Base-by-base conservation (phyloP, 2,797 vertebrate genomes). In the Schizothorax lantsangensis region DNA sequence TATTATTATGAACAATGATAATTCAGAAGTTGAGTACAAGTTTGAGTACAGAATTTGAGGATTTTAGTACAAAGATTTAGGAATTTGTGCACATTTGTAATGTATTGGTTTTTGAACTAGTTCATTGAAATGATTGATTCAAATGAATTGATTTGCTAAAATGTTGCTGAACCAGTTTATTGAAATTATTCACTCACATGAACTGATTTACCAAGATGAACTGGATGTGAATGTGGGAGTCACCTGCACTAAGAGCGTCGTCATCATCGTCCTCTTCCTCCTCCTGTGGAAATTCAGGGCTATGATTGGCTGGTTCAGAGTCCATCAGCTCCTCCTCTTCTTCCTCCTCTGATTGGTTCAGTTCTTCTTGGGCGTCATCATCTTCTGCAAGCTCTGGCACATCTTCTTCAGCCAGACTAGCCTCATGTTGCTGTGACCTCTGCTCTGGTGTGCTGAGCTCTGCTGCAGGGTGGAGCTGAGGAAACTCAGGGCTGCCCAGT, bases 231-330 rank as follows among this genome's bases (percentile, higher is more conserved):
- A n/a, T 40, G 15, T 40, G 21, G 15, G 8, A 45, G 47, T 45
- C 81, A 94, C 93, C 92, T 66, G 93, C 91, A 88, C 59, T 89
- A 2, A 90, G 87, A 11, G 87, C 88, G 0, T 88, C 85, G 0
- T 87, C 91, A 0, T 90, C 90, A 9, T 83, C 80, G 0, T 92
- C 90, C 4, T 12, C 90, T 0, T 93, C 80, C 1, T 92, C 90
- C 0, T 19, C 92, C 10, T 94, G 92, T 5, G 88, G 38, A 6
- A n/a, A 68, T 47, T 40, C 38, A 40, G 79, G 77, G 59, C 73
- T 87, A 8, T 82, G 59, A 83, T 73, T 52, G 71, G 30, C 7
- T 71, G 79, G 71, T 23, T 64, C 75, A 40, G 40, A 30, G 4
- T 38, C 57, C 8, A 86, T 80, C 17, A 79, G 17, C 17, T 84